Evolutionary conservation across 2,113 vertebrate species (phyloP), one percentile per base, ranked within the genome.

Genomic region (Vicugna pacos): DNA sequence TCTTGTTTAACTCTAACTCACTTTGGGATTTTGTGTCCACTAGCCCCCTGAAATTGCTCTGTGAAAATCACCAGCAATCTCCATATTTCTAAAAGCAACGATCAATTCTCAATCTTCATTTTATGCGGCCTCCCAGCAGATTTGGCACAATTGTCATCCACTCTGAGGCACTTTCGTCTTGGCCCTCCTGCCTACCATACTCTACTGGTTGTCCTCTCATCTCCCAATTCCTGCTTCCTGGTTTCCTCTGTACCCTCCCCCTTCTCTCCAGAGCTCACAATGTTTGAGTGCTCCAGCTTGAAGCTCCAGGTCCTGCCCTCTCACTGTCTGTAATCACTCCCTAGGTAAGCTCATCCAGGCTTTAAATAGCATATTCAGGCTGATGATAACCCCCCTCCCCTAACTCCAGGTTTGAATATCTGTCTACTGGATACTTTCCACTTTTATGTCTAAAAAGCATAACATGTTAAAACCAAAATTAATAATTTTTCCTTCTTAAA

Each of bases 401-500:
- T 9, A 93, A 62, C 13, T 72, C 48, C 38, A 85, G 64, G 30
- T 70, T 69, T 35, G 54, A 62, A 79, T 72, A 75, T 28, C 30
- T n/a, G n/a, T 54, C n/a, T 91, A n/a, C 7, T 42, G 46, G 26
- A 52, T 65, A 81, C 9, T 60, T 60, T 94, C 19, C 10, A 32
- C 26, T 62, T 72, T 35, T 62, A 16, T 81, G 28, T 80, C 56
- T 80, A 64, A 83, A 82, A 70, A 54, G 17, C n/a, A 75, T n/a
- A 89, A 64, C 28, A 38, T 76, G 28, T 89, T 62, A 58, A 62
- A 70, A 38, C 12, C 26, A 69, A 75, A 89, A 60, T 70, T n/a
- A 70, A 30, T 96, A 26, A 28, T 35, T 76, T 92, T 94, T 93
- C 26, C 64, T 77, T 89, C 52, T 88, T 79, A 84, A 35, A 65